These are phyloP conservation scores for Pachyrhynchus sulphureomaculatus DNA, from an alignment of 1,140 invertebrate genomes.

Conservation along the genomic window DNA sequence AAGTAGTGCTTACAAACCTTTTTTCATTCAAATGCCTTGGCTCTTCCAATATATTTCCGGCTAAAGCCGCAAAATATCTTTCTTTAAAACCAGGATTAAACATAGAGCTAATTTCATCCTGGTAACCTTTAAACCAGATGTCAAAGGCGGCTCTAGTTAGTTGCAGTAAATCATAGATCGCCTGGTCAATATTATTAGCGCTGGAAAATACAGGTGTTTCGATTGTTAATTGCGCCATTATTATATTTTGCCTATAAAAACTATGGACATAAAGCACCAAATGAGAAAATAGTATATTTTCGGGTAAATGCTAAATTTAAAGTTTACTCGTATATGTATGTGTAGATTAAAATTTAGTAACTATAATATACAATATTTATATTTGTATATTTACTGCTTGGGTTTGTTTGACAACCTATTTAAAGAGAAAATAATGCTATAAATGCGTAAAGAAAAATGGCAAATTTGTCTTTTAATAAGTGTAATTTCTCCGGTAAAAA, in stretches of 20 bases:
- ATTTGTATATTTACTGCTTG: no score
- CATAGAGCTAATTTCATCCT: slow-evolving; percentile 7
- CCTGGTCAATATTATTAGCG: slow-evolving; percentile 17
- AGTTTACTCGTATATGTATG: neutral
- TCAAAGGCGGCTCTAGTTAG: slow-evolving; percentile 13
- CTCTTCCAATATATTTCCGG: neutral
- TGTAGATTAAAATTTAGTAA: no score
- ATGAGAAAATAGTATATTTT: slow-evolving; percentile 14
- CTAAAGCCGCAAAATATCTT: no score
- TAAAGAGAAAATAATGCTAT: no score
- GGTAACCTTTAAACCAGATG: slow-evolving; percentile 12
- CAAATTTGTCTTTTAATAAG: no score
- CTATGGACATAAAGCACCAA: neutral
- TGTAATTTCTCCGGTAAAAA: no score
- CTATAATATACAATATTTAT: no score
- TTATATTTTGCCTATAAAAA: neutral
- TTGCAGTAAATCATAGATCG: slow-evolving; percentile 14
- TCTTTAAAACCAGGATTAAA: neutral
- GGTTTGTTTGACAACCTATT: no score
- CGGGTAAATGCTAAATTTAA: neutral
- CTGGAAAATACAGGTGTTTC: slow-evolving; percentile 21
- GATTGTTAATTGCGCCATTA: slow-evolving; percentile 5
- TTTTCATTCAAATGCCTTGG: neutral
- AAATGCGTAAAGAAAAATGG: no score
- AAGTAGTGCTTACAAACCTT: slow-evolving; percentile 5